These are phyloP conservation scores for Esox masquinongy DNA, from an alignment of 2,797 vertebrate species.

Conservation along the genomic window DNA sequence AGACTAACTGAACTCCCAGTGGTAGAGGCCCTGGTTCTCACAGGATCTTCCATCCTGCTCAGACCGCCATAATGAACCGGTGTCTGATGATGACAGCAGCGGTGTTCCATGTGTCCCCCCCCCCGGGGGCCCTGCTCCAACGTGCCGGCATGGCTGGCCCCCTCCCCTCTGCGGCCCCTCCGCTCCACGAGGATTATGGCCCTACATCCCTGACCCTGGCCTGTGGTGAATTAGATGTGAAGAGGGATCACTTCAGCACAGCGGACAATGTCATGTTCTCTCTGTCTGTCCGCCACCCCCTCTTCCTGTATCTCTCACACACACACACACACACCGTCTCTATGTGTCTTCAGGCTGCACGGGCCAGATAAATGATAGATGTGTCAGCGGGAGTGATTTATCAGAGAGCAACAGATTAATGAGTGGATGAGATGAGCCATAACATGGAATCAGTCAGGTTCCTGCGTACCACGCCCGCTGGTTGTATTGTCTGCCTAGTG, in stretches of 20 bases:
- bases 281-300: neutral
- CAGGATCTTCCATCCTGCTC: neutral
- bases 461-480: neutral
- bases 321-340: neutral
- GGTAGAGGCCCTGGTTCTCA: neutral
- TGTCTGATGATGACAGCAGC: neutral
- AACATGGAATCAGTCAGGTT: neutral
- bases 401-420: conserved; percentile 1
- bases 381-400: conserved; percentile 18
- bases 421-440: neutral
- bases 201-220: neutral
- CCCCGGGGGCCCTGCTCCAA: no score
- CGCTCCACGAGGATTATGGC: neutral
- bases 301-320: neutral
- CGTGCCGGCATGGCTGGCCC: neutral
- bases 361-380: conserved; percentile 20
- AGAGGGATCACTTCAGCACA: neutral
- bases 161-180: neutral
- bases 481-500: neutral
- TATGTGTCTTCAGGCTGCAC: neutral
- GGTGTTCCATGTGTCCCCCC: neutral
- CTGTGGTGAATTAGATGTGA: conserved; percentile 3
- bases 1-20: neutral
- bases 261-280: neutral
- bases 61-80: conserved; percentile 7